These are phyloP conservation scores for Bombyx huttoni DNA, from an alignment of 2,888 invertebrate species.

Conservation along the genomic window DNA sequence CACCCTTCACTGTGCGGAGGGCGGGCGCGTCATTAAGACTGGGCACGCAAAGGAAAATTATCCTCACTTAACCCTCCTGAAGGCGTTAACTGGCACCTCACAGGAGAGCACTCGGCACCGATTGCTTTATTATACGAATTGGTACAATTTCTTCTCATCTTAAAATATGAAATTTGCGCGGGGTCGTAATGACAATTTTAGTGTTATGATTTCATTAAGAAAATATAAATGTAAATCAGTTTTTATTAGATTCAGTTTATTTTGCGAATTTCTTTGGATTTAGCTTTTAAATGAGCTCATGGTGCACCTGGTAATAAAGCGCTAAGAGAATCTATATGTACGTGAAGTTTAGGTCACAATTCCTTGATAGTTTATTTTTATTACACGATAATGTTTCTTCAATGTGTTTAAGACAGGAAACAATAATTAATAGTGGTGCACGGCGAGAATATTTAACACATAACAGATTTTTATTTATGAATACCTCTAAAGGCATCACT, in stretches of 20 bases:
- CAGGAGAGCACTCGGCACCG: slow-evolving; percentile 52
- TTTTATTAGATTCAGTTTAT: neutral
- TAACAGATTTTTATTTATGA: no score
- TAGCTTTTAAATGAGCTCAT: no score
- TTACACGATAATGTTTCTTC: no score
- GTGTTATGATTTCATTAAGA: neutral
- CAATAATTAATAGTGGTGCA: no score
- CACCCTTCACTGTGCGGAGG: slow-evolving; percentile 18
- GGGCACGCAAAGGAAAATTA: slow-evolving; percentile 71
- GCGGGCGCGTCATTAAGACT: slow-evolving; percentile 53
- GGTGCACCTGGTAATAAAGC: no score
- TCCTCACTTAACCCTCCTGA: slow-evolving; percentile 69
- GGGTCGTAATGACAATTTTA: slow-evolving; percentile 1
- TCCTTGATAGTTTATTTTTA: no score
- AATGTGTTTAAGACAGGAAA: no score
- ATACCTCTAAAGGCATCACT: no score
- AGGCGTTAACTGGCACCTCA: slow-evolving; percentile 71
- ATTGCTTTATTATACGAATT: slow-evolving; percentile 68
- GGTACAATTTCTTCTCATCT: slow-evolving; percentile 42
- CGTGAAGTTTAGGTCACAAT: no score
- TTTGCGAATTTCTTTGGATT: no score
- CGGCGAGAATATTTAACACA: no score
- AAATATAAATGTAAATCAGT: neutral
- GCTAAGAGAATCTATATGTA: no score
- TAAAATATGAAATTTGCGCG: neutral